Base-by-base conservation (phyloP, 2,113 vertebrate species). In the Vulpes vulpes region DNA sequence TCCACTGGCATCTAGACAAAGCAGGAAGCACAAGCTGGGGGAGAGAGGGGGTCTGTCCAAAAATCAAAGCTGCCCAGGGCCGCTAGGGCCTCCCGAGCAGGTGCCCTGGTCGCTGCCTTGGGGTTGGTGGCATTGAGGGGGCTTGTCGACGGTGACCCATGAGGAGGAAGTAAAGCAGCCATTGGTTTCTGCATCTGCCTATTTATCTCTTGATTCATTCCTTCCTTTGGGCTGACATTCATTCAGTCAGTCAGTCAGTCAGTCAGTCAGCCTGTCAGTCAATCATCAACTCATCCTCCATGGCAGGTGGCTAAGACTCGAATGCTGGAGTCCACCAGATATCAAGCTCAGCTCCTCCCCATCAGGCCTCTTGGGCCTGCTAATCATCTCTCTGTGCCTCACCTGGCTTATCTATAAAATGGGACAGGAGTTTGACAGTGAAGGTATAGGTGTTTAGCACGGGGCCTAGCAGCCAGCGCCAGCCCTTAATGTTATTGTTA, bases 31-130 rank as follows among this genome's bases (percentile, higher is more conserved):
- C 12, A 20, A 11, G 5, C 5, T 8, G n/a, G 38, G 14, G 15
- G 3, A 7, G 1, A 1, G 2, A 8, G 6, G 30, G n/a, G 23
- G 16, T 14, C 71, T 14, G 0, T 23, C 38, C 12, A 74, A 60
- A 67, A 91, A 32, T 5, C 19, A 10, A 82, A 19, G n/a, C 11
- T 30, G 2, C 51, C 20, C 25, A 1, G 53, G 11, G 25, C 30
- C 19, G 3, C 73, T 8, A 14, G 23, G 11, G 64, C 16, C 49
- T 12, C 32, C 51, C 30, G 25, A 51, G 11, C 6, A 2, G 59
- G 5, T 53, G 2, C 10, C 43, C 43, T 43, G 55, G 59, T 2
- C 2, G 3, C 64, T 67, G 17, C 49, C 64, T 55, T 3, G 0
- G 69, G n/a, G 55, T 22, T 10, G 27, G 43, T 64, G 38, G 35